Evolutionary conservation across 2,888 invertebrate genomes (phyloP).

Genomic region (Tinea pellionella): DNA sequence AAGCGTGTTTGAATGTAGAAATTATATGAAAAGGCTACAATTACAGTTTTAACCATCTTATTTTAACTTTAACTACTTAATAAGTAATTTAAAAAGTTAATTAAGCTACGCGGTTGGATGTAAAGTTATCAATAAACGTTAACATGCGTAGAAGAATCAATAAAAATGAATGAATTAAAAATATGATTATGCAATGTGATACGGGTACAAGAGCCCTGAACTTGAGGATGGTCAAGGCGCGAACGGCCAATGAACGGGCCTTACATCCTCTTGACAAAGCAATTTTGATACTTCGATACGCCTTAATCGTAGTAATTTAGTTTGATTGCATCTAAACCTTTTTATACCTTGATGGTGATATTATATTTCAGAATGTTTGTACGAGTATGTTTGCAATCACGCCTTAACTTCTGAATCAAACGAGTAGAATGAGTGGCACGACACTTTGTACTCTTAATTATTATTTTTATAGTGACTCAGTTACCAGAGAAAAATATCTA

Average conservation of each 20-base stretch:
- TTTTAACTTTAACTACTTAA: background rate
- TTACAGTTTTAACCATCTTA: background rate
- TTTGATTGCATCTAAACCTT: too few species aligned
- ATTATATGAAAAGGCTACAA: background rate
- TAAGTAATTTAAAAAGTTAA: background rate
- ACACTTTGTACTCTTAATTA: too few species aligned
- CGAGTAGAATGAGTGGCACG: too few species aligned
- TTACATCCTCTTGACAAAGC: background rate
- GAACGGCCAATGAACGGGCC: constrained; percentile 4
- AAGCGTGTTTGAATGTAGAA: background rate
- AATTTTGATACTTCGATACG: background rate
- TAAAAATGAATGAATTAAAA: background rate
- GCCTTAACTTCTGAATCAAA: too few species aligned
- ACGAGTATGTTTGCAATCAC: too few species aligned
- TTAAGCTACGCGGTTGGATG: background rate
- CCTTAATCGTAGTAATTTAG: background rate
- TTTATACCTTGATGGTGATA: too few species aligned
- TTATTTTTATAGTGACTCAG: too few species aligned
- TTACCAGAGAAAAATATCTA: too few species aligned
- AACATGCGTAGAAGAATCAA: background rate
- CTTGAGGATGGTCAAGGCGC: constrained; percentile 9
- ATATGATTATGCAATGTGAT: constrained; percentile 7
- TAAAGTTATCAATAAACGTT: background rate
- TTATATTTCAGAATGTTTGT: too few species aligned
- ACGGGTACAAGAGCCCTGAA: constrained; percentile 3